Conservation (phyloP, 2,888 invertebrate species). For the Tetranychus piercei region DNA sequence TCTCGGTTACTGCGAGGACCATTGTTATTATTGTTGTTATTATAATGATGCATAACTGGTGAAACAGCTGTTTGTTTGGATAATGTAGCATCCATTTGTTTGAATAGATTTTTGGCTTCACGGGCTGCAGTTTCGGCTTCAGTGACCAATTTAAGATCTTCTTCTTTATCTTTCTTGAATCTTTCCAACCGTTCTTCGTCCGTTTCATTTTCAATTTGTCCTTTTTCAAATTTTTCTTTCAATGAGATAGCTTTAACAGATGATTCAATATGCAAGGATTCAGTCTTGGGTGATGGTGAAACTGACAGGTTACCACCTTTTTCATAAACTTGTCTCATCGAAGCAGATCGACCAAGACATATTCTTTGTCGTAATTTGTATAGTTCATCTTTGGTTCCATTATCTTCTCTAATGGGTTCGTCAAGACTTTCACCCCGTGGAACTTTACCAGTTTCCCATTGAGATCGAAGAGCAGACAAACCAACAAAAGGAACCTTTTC, state of each 20-base stretch:
- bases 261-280: conserved; percentile 17
- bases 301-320: conserved; percentile 41
- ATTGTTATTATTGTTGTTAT: conserved; percentile 20
- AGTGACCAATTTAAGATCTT: conserved; percentile 39
- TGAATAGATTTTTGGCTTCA: conserved; percentile 64
- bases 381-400: conserved; percentile 53
- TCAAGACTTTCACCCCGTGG: conserved; percentile 11
- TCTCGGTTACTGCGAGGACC: conserved; percentile 4
- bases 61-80: conserved; percentile 34
- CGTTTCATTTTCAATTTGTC: conserved; percentile 37
- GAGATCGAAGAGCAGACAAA: conserved; percentile 28
- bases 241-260: conserved; percentile 25
- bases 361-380: conserved; percentile 63
- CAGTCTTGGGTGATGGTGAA: neutral
- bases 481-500: conserved; percentile 26
- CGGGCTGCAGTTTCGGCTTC: conserved; percentile 42
- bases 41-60: neutral
- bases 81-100: conserved; percentile 61
- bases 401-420: conserved; percentile 21
- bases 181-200: conserved; percentile 36
- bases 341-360: conserved; percentile 33
- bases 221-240: conserved; percentile 38
- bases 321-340: conserved; percentile 68
- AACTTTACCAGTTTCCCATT: conserved; percentile 28
- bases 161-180: conserved; percentile 41